phyloP scores from a whole-genome alignment of 92 coral and sea anemone genomes.

The Epizoanthus stellaris region DNA sequence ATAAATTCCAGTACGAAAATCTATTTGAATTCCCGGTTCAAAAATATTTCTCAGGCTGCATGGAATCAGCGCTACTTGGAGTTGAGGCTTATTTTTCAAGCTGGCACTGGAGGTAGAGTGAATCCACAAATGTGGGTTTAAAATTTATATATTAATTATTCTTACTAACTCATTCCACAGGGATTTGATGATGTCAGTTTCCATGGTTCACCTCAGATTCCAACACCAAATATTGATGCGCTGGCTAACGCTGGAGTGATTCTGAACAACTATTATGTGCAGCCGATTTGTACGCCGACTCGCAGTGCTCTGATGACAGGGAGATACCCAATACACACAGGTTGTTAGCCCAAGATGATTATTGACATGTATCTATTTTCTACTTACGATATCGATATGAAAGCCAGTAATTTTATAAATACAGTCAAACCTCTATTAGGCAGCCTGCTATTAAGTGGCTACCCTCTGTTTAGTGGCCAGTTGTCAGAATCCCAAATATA shows the following conservation, averaged over 20 bases:
- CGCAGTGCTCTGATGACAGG: constrained; percentile 84
- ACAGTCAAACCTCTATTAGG: too few species aligned
- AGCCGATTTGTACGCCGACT: constrained; percentile 82
- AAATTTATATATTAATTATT: neutral
- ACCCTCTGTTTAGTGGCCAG: too few species aligned
- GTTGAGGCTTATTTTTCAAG: too few species aligned
- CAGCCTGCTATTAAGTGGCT: too few species aligned
- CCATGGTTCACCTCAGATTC: constrained; percentile 83
- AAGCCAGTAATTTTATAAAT: too few species aligned
- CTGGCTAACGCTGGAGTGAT: constrained; percentile 82
- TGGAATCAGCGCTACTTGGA: too few species aligned
- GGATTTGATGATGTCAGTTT: constrained; percentile 86
- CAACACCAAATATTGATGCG: constrained; percentile 81
- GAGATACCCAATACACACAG: constrained; percentile 87
- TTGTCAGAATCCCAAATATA: too few species aligned
- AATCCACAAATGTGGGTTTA: neutral
- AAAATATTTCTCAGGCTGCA: too few species aligned
- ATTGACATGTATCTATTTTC: neutral
- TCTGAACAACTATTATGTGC: constrained; percentile 81
- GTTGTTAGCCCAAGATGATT: constrained; percentile 24
- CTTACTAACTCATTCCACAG: constrained; percentile 31
- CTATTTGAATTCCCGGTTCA: too few species aligned
- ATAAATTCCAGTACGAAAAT: too few species aligned
- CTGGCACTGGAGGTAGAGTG: too few species aligned
- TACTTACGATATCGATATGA: neutral